These are phyloP conservation scores for Morbakka virulenta DNA, from an alignment of 30 jellyfish, hydroid and myxozoan genomes.

Conservation along the genomic window DNA sequence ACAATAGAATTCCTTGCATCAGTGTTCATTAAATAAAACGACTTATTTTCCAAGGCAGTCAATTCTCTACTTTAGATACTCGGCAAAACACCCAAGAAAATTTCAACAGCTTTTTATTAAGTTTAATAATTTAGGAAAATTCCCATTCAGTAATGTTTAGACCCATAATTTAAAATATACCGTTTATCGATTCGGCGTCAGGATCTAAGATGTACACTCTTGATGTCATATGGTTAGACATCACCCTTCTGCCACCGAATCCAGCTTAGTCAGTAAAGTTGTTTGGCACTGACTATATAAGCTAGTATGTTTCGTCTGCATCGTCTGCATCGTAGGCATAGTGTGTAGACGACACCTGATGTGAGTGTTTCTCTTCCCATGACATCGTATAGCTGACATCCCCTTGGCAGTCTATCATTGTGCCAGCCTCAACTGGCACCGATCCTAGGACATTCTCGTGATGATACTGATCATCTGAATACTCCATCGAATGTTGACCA, in stretches of 20 bases:
- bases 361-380: neutral
- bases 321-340: neutral
- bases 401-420: neutral
- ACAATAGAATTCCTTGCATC: too few relatives aligned
- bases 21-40: too few relatives aligned
- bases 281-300: neutral
- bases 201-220: too few relatives aligned
- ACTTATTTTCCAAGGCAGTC: neutral
- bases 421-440: neutral
- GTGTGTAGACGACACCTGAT: neutral
- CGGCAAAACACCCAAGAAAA: neutral
- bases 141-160: neutral
- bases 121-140: too few relatives aligned
- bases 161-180: too few relatives aligned
- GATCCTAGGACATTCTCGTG: neutral
- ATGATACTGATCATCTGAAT: neutral
- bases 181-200: too few relatives aligned
- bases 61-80: neutral
- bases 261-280: neutral
- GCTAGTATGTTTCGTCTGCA: neutral
- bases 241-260: too few relatives aligned
- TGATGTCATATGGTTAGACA: too few relatives aligned
- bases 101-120: neutral
- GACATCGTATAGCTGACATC: neutral
- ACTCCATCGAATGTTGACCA: neutral